Conservation (phyloP, 2,888 invertebrate species). For the Lordiphosa fenestrarum region DNA sequence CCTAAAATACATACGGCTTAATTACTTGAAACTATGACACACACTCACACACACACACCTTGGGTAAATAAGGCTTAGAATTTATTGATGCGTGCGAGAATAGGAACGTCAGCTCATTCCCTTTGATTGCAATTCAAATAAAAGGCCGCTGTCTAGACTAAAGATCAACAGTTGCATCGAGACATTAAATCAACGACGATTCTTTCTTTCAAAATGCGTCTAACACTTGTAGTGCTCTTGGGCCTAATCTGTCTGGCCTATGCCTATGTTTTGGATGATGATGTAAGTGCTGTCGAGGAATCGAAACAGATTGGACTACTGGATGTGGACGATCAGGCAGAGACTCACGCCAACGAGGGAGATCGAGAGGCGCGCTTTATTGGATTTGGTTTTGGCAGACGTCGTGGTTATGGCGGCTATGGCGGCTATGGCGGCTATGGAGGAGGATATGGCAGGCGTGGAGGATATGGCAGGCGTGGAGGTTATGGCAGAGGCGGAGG, state of each 20-base stretch:
- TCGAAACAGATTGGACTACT: constrained; percentile 9
- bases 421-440: constrained; percentile 16
- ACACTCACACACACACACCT: background rate
- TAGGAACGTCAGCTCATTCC: constrained; percentile 14
- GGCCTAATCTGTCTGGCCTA: constrained; percentile 43
- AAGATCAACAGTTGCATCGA: constrained; percentile 26
- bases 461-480: too few relatives aligned
- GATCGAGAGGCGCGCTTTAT: constrained; percentile 13
- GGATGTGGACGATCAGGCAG: constrained; percentile 21
- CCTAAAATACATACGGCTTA: background rate
- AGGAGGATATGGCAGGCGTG: too few relatives aligned
- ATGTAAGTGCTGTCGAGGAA: background rate
- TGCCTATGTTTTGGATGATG: constrained; percentile 23
- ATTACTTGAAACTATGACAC: background rate
- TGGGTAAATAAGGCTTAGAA: constrained; percentile 2
- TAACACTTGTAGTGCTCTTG: constrained; percentile 45
- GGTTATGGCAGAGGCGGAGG: too few relatives aligned
- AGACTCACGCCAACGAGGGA: constrained; percentile 18
- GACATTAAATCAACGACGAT: background rate
- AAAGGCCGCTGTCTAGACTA: constrained; percentile 12
- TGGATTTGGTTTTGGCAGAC: constrained; percentile 2
- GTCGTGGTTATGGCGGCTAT: constrained; percentile 5
- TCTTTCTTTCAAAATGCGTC: constrained; percentile 39
- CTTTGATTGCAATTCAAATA: constrained; percentile 16
- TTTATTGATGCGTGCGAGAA: constrained; percentile 12